Evolutionary conservation across 2,113 vertebrate species (phyloP), one percentile per base, ranked within the genome.

Genomic region (Brachirus orientalis): DNA sequence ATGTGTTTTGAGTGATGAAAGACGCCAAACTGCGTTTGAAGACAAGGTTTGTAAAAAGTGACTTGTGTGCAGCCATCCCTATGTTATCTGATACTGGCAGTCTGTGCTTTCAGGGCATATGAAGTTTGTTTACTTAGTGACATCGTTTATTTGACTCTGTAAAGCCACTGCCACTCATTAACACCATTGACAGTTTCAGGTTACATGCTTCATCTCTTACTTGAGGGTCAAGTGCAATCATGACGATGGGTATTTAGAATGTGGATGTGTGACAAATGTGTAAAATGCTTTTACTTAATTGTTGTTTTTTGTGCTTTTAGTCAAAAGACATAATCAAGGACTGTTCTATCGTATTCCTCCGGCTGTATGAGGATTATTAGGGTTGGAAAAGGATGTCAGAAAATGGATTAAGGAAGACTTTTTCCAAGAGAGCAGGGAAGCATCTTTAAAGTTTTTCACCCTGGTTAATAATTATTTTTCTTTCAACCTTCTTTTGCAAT

Each of bases 61-160:
- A 84, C 62, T 83, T 83, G 69, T 70, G 83, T 40, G 20, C 84
- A 77, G 83, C 72, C 75, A 75, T 85, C 87, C 82, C 88, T 69
- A 73, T 84, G 86, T 81, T 72, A 91, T 85, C 72, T 63, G 88
- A 90, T 85, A 84, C 70, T 5, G 69, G 51, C 79, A 66, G 75
- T 84, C 73, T 85, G 74, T 80, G 85, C 87, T 90, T 90, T 90
- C 80, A 88, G 89, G 89, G 78, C 75, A 79, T 73, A 86, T 75
- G 83, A 80, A 69, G 81, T 89, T 86, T 90, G 89, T 91, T 90
- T 93, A 79, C 81, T 63, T 71, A 74, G 86, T 80, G 79, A 91
- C 90, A 89, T 88, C 12, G 89, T 91, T 92, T 91, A 88, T 92
- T 91, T 90, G 88, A 90, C 82, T 90, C 82, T 45, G 56, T 59